These are phyloP conservation scores for Ptilorrhoa leucosticta DNA, from an alignment of 2,113 vertebrate species.

Conservation along the genomic window DNA sequence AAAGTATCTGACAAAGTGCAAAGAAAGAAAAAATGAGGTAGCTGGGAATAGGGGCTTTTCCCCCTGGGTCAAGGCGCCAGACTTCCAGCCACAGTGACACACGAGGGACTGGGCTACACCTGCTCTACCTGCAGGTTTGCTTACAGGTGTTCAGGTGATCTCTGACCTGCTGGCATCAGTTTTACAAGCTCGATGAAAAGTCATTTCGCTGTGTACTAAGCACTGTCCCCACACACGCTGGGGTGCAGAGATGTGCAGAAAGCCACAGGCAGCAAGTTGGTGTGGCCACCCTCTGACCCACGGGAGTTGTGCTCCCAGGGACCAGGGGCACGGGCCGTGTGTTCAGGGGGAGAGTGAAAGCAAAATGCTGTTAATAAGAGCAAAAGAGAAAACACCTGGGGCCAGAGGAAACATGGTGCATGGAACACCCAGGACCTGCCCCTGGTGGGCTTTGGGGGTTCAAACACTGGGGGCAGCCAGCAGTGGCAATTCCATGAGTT, in stretches of 20 bases:
- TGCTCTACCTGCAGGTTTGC: not conserved
- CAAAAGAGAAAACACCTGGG: not conserved
- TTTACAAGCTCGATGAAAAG: not conserved
- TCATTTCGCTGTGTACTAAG: not conserved
- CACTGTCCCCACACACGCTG: not conserved
- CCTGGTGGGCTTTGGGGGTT: not conserved
- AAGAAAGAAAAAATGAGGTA: constrained; percentile 43
- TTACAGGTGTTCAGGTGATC: not conserved
- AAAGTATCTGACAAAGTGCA: constrained; percentile 27
- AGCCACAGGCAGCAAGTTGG: not conserved
- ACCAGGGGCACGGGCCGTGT: rapidly evolving
- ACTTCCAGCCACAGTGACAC: not conserved
- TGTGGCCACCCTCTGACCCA: not conserved
- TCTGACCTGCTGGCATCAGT: not conserved
- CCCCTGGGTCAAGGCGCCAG: not conserved
- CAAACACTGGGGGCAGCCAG: not conserved
- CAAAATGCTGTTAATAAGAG: not conserved
- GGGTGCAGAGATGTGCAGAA: not conserved
- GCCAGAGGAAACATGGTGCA: not conserved
- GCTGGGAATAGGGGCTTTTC: constrained; percentile 24
- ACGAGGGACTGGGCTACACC: not conserved
- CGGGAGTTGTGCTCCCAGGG: not conserved
- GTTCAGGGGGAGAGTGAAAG: not conserved
- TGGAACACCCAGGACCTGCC: rapidly evolving
- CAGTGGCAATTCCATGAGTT: not conserved